Base-by-base conservation (phyloP, 2,888 invertebrate species). In the Griposia aprilina region DNA sequence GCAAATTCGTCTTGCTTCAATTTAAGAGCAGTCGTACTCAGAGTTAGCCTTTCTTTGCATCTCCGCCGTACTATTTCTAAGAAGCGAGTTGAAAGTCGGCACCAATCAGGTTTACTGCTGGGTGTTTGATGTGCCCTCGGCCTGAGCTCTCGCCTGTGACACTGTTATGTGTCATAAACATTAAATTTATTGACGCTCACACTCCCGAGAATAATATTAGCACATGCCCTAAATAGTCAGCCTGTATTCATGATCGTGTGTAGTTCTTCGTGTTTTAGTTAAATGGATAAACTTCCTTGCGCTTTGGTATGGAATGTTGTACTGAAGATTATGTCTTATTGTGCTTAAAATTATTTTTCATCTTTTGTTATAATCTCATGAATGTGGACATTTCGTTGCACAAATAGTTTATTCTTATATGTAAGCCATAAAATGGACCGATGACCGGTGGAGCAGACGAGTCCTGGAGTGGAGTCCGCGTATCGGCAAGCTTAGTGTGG, bases 81-180 rank as follows among this genome's bases (percentile, higher is more conserved):
- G 77, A 76, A 83, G 36, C 11, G 10, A 30, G 63, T 74, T 86
- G 78, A 78, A 74, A 71, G 67, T 83, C 84, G 80, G 68, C 68
- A 57, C 83, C 80, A 86, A 84, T 83, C 79, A 83, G 71, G 71
- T 86, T 84, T 75, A 84, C 60, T 66, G 65, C 86, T 68, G 4
- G 20, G 41, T 65, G 83, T 86, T 84, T 84, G 86, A 84, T 83
- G 86, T 84, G 65, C 71, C 83, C 74, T 78, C 77, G 30, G 82
- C 66, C 52, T 74, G 57, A 67, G 70, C 52, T 59, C 66, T 74
- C 67, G 55, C 52, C 48, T 83, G 83, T 72, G 83, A 69, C 83
- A 83, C 83, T 76, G 26, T 85, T 86, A 68, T 63, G 79, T 83
- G 86, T 72, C 80, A 84, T 86, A 86, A 84, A 84, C 86, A 74